Evolutionary conservation across 2,113 vertebrate species (phyloP), one percentile per base, ranked within the genome.

Genomic region (Heterotis niloticus): DNA sequence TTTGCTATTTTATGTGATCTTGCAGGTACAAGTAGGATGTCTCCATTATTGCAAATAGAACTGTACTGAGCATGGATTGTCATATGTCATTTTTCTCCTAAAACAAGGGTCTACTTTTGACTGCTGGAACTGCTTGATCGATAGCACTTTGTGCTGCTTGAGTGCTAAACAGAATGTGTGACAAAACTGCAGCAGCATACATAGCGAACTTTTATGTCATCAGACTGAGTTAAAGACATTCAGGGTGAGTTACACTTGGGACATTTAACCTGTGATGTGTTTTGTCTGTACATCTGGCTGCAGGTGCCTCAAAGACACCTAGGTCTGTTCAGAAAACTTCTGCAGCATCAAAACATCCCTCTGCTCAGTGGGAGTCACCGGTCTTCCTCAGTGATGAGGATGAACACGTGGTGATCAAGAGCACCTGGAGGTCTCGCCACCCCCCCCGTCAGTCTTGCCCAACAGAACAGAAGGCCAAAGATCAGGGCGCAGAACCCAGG

Each of bases 381-480:
- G 91, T 93, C 5, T 89, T 91, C 85, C 74, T 92, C 5, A 93
- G 90, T 72, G 92, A 95, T 18, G 93, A 93, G 0, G 92, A 92
- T 23, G 86, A 92, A 62, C 85, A 88, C 26, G 80, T 92, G 76
- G 85, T 92, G 51, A 73, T 86, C 24, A 92, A 85, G 76, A 94
- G 88, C 78, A 87, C 90, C 0, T 92, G 93, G 92, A 91, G 81
- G 81, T 84, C 82, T 26, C 88, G 89, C 24, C 85, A 84, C 75
- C 80, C 81, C 0, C 83, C 81, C 62, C 83, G 85, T 1, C 78
- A 81, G 29, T 9, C 28, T 5, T 1, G 3, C 23, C 77, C 79
- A 0, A 80, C 80, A 64, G 18, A 80, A 3, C 75, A 75, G 51
- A 69, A 80, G 3, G 54, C 52, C 5, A 26, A 54, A 10, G 23